Evolutionary conservation across 2,113 vertebrate genomes (phyloP).

Genomic region (Phaethornis superciliosus): DNA sequence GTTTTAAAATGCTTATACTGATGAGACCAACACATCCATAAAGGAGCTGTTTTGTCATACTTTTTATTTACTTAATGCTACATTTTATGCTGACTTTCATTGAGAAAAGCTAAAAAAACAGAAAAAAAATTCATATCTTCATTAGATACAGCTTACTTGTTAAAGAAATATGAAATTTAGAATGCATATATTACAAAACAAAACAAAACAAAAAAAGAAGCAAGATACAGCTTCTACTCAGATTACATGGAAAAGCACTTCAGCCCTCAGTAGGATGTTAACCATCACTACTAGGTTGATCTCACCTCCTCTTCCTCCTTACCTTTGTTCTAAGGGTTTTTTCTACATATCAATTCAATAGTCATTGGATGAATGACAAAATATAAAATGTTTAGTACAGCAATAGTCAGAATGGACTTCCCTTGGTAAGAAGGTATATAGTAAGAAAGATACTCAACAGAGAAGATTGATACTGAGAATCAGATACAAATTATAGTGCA

Average conservation of each 20-base stretch:
- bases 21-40: not conserved
- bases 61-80: not conserved
- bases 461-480: not conserved
- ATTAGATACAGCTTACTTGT: not conserved
- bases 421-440: not conserved
- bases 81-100: not conserved
- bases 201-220: not conserved
- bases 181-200: not conserved
- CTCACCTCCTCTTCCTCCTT: not conserved
- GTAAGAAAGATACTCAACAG: not conserved
- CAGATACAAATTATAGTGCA: not conserved
- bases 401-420: not conserved
- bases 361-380: not conserved
- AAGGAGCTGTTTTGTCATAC: not conserved
- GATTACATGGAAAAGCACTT: not conserved
- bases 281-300: not conserved
- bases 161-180: not conserved
- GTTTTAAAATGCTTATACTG: not conserved
- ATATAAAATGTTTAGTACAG: not conserved
- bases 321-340: not conserved
- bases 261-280: not conserved
- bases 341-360: not conserved
- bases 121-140: not conserved
- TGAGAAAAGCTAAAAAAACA: not conserved
- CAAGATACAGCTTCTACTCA: not conserved